Percentiles rank a stretch among this genome's conserved stretches.
These are phyloP conservation scores for Lamellibrachia satsuma DNA, from an alignment of 2,888 invertebrate genomes.

Conservation along the genomic window DNA sequence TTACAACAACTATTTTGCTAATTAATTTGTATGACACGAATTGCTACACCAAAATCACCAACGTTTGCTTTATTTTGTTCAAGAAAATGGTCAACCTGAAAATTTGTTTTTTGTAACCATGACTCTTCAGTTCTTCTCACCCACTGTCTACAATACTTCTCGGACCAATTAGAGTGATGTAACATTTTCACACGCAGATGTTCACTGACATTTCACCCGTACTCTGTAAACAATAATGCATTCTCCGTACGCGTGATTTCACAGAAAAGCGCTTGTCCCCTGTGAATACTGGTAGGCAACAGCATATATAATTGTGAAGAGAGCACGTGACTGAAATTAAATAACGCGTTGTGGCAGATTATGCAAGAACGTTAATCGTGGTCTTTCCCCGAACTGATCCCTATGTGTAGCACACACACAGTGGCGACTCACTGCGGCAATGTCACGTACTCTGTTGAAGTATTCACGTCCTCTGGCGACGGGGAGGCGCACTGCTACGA, in stretches of 20 bases:
- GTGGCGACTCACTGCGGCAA: constrained; percentile 6
- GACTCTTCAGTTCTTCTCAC: neutral
- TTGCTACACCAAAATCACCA: neutral
- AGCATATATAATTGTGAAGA: neutral
- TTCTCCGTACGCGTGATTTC: neutral
- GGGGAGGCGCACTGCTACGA: constrained; percentile 64
- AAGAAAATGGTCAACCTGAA: neutral
- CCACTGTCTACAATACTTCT: neutral
- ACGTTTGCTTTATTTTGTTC: neutral
- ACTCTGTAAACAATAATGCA: neutral
- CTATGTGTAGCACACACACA: neutral
- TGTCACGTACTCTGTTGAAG: constrained; percentile 17
- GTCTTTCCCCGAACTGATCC: neutral
- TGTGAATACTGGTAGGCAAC: neutral
- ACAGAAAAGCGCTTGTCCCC: neutral
- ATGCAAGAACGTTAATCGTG: neutral
- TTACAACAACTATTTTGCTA: neutral
- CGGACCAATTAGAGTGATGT: neutral
- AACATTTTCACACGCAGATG: neutral
- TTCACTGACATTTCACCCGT: neutral
- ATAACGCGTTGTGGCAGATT: neutral
- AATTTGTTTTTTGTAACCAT: neutral
- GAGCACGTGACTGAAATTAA: neutral
- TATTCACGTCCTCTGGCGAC: constrained; percentile 66
- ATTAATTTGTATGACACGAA: too few species aligned